Evolutionary conservation across 2,888 invertebrate species (phyloP).

Genomic region (Neocrepidodera transversa): DNA sequence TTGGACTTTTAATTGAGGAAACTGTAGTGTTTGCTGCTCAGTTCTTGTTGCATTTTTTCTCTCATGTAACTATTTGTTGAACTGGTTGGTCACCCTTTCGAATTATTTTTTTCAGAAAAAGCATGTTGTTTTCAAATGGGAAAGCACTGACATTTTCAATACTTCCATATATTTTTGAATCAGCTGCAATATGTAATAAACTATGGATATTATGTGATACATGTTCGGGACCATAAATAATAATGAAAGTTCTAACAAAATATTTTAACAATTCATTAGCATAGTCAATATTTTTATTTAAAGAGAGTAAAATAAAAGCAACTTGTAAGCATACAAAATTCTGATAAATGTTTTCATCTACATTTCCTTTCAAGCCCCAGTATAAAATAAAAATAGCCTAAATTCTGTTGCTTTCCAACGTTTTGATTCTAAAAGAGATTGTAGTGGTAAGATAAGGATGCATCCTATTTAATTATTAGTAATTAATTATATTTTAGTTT

Average conservation of each 20-base stretch:
- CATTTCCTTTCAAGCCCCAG: constrained; percentile 1
- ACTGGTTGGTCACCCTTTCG: constrained; percentile 15
- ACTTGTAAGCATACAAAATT: constrained; percentile 14
- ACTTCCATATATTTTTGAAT: constrained; percentile 7
- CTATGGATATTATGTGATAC: constrained; percentile 20
- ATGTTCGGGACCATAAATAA: constrained; percentile 12
- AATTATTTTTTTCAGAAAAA: constrained; percentile 14
- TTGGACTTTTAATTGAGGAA: not conserved
- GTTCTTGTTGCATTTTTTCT: constrained; percentile 12
- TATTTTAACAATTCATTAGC: not conserved
- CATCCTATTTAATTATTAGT: too few relatives aligned
- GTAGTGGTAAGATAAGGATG: too few relatives aligned
- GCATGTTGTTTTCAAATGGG: constrained; percentile 18
- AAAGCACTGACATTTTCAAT: constrained; percentile 20
- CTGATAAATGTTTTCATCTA: not conserved
- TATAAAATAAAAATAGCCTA: constrained; percentile 13
- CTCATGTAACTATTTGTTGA: constrained; percentile 20
- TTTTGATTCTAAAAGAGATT: too few relatives aligned
- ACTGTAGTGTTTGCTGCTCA: constrained; percentile 5
- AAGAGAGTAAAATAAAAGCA: constrained; percentile 8
- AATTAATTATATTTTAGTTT: too few relatives aligned
- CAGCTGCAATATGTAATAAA: not conserved
- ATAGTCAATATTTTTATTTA: constrained; percentile 10
- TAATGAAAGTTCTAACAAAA: constrained; percentile 14
- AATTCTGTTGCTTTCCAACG: constrained; percentile 24